Conservation (phyloP, 2,888 invertebrate genomes). For the Plebejus argus region DNA sequence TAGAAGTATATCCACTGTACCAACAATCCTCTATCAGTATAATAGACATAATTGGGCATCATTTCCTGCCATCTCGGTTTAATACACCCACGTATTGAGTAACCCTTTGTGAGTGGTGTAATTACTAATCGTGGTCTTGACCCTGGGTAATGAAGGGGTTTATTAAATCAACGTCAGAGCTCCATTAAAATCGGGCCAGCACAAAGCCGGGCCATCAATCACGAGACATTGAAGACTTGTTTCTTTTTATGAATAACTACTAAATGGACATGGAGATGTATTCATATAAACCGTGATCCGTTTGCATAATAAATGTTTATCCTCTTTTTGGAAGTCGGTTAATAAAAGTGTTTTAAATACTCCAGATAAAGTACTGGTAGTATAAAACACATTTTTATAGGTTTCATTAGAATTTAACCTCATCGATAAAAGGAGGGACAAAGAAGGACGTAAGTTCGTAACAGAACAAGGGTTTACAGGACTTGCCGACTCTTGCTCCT, state of each 20-base stretch:
- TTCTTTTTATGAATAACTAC: constrained; percentile 12
- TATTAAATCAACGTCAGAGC: constrained; percentile 79
- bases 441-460: too few relatives aligned
- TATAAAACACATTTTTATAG: too few relatives aligned
- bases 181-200: constrained; percentile 70
- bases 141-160: constrained; percentile 74
- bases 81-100: constrained; percentile 34
- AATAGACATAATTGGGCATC: constrained; percentile 1
- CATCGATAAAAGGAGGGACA: too few relatives aligned
- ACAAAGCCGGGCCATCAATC: constrained; percentile 67
- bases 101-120: constrained; percentile 45
- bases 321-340: not conserved
- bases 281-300: not conserved
- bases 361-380: too few relatives aligned
- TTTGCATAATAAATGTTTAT: not conserved
- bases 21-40: not conserved
- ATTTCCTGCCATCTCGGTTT: constrained; percentile 29
- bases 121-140: constrained; percentile 48
- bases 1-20: not conserved
- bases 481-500: not conserved
- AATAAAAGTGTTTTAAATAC: not conserved
- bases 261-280: not conserved
- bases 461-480: too few relatives aligned
- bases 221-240: constrained; percentile 52
- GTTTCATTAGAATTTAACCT: too few relatives aligned